Evolutionary conservation across 2,888 invertebrate genomes (phyloP).

Genomic region (Lepas anatifera): DNA sequence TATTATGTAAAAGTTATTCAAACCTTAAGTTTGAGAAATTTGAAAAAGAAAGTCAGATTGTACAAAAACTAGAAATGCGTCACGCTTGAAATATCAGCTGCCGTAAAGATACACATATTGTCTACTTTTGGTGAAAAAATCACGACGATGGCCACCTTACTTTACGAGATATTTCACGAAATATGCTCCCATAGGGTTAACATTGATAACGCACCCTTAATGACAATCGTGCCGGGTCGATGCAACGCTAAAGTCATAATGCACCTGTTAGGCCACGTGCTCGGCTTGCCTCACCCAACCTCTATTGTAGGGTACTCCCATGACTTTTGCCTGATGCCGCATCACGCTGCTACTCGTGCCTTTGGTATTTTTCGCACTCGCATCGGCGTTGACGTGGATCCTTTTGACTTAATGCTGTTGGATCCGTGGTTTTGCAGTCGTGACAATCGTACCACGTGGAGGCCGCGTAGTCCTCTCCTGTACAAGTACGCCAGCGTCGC

Average conservation of each 20-base stretch:
- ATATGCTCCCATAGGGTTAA: too few species aligned
- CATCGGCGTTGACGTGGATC: background rate
- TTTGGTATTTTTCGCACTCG: background rate
- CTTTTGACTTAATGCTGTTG: background rate
- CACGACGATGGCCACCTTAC: too few species aligned
- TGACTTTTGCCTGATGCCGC: background rate
- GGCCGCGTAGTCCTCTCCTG: background rate
- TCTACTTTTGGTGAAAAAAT: too few species aligned
- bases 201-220: background rate
- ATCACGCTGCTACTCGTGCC: background rate
- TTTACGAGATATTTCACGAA: too few species aligned
- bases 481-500: background rate
- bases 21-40: too few species aligned
- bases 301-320: background rate
- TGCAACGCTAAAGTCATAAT: background rate
- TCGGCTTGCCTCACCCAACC: background rate
- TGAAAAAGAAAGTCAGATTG: too few species aligned
- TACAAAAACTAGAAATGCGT: too few species aligned
- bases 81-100: too few species aligned
- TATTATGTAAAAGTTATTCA: too few species aligned
- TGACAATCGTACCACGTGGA: background rate
- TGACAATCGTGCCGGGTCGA: background rate
- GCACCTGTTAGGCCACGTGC: slow-evolving; percentile 4
- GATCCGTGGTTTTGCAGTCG: background rate
- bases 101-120: too few species aligned